phyloP scores from a whole-genome alignment of 1,140 invertebrate species.

The Euglossa dilemma region DNA sequence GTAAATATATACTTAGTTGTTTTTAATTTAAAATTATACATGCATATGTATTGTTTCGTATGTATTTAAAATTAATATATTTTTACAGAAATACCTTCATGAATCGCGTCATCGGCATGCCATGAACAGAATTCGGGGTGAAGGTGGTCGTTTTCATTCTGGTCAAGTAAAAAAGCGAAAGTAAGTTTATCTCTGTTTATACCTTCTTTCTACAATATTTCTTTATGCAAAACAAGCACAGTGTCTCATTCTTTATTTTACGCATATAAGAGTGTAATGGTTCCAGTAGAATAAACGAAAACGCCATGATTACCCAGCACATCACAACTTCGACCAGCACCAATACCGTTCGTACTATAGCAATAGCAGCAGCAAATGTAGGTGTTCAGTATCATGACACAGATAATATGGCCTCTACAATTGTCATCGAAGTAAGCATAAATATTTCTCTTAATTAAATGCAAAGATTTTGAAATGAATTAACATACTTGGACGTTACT shows the following conservation, averaged over 20 bases:
- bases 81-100: conserved; percentile 97
- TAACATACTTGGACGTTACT: conserved; percentile 37
- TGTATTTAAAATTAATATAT: conserved; percentile 7
- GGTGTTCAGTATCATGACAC: conserved; percentile 72
- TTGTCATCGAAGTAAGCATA: conserved; percentile 75
- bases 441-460: conserved; percentile 8
- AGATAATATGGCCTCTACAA: conserved; percentile 74
- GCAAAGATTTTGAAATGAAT: not conserved
- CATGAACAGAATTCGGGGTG: conserved; percentile 97
- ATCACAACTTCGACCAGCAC: conserved; percentile 69
- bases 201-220: not conserved
- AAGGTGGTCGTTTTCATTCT: conserved; percentile 97
- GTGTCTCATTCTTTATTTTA: conserved; percentile 57
- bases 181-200: conserved; percentile 71
- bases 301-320: conserved; percentile 68
- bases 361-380: conserved; percentile 71
- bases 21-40: not conserved
- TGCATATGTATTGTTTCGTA: not conserved
- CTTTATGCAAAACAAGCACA: conserved; percentile 23
- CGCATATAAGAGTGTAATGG: conserved; percentile 64
- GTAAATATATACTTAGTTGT: conserved; percentile 79
- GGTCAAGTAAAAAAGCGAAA: conserved; percentile 86
- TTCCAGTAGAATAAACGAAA: conserved; percentile 67
- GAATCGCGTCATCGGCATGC: conserved; percentile 98
- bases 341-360: conserved; percentile 72